Percentiles rank a stretch among this genome's conserved stretches.
phyloP scores from a whole-genome alignment of 64 coral and sea anemone genomes.

The Cladopsammia gracilis region DNA sequence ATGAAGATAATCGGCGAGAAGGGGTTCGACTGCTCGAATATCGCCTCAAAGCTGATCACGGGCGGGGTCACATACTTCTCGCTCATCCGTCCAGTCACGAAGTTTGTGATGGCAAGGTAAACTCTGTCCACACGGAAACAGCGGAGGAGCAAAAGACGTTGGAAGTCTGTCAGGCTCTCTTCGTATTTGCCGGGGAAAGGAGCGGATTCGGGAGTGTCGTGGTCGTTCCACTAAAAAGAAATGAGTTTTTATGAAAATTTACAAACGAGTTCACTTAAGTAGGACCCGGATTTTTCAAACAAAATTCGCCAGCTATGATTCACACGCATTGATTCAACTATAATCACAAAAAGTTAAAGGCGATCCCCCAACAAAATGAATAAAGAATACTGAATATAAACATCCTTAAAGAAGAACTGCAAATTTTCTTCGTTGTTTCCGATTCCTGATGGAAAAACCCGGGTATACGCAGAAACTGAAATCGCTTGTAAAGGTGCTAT shows the following conservation, averaged over 20 bases:
- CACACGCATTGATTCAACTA: too few relatives aligned
- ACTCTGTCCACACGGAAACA: constrained; percentile 99
- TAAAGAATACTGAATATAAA: too few relatives aligned
- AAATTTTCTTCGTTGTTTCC: too few relatives aligned
- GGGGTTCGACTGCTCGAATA: constrained; percentile 96
- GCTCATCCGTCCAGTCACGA: constrained; percentile 95
- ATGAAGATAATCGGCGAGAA: constrained; percentile 98
- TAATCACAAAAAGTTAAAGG: too few relatives aligned
- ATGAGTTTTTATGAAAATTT: not conserved
- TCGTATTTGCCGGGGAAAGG: constrained; percentile 92
- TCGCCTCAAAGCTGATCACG: constrained; percentile 98
- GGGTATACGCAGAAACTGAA: too few relatives aligned
- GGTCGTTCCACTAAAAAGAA: constrained; percentile 86
- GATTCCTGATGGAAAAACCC: too few relatives aligned
- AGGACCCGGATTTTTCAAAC: too few relatives aligned
- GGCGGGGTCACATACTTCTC: constrained; percentile 99
- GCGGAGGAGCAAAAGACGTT: constrained; percentile 87
- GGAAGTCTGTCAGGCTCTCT: constrained; percentile 94
- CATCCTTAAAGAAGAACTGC: too few relatives aligned
- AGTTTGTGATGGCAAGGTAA: constrained; percentile 97
- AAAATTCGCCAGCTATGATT: too few relatives aligned
- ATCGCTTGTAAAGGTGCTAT: too few relatives aligned
- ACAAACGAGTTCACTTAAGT: too few relatives aligned
- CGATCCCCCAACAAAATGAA: too few relatives aligned
- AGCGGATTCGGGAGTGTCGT: constrained; percentile 89